Conservation (phyloP, 2,113 vertebrate genomes). For the Barnardius zonarius region DNA sequence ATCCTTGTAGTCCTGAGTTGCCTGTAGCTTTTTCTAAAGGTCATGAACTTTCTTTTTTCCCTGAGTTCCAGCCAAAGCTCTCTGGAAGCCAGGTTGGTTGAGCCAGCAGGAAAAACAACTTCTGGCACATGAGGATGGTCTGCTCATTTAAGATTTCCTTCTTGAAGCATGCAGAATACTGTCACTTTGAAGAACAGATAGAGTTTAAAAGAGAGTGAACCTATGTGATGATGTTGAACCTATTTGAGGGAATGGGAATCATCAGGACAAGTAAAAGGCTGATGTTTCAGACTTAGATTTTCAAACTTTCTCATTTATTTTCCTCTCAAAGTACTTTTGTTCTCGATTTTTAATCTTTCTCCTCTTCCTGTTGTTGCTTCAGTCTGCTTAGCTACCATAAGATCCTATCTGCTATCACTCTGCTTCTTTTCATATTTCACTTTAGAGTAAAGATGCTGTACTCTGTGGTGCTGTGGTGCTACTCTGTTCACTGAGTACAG, state of each 20-base stretch:
- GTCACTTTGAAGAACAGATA: background rate
- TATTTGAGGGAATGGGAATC: background rate
- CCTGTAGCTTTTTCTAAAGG: background rate
- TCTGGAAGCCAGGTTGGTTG: background rate
- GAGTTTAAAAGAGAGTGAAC: background rate
- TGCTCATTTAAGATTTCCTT: background rate
- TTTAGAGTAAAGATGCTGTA: background rate
- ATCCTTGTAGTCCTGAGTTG: background rate
- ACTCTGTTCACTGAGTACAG: background rate
- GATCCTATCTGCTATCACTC: background rate
- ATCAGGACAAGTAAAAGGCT: background rate
- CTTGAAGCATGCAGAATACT: background rate
- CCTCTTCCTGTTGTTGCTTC: background rate
- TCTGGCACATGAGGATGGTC: background rate
- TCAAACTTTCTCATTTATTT: background rate
- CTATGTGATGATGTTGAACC: background rate
- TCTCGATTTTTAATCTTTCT: background rate
- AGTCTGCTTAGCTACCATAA: background rate
- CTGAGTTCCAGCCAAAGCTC: background rate
- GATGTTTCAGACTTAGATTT: background rate
- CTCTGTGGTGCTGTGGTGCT: background rate
- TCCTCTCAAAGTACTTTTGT: background rate
- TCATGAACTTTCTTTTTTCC: background rate
- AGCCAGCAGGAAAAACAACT: background rate
- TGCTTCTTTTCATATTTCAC: background rate